A percentile compares a stretch with the other conserved stretches of the same genome.
Conservation (phyloP, 2,113 vertebrate species). For the Hippocampus mohnikei region DNA sequence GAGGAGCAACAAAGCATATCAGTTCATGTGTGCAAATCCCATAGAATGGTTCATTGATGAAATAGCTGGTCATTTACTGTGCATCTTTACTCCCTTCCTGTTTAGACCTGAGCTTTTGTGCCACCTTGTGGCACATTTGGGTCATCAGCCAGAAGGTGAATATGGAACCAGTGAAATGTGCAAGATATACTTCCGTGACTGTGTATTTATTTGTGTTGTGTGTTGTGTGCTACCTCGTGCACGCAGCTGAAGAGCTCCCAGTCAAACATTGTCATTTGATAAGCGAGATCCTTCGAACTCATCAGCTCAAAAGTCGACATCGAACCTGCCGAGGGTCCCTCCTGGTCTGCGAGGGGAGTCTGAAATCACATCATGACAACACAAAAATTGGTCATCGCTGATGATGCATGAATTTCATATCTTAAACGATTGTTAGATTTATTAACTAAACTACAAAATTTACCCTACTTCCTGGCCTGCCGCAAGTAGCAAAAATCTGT, state of each 20-base stretch:
- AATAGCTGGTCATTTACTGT: not conserved
- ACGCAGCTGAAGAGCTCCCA: slow-evolving; percentile 99
- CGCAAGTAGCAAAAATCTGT: too few relatives aligned
- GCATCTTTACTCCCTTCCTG: not conserved
- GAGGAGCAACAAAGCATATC: not conserved
- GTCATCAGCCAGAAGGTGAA: too few relatives aligned
- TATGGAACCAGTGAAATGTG: too few relatives aligned
- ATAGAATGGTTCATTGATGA: too few relatives aligned
- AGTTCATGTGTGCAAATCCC: not conserved
- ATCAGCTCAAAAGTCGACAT: slow-evolving; percentile 94
- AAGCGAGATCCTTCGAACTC: slow-evolving; percentile 96
- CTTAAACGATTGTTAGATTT: too few relatives aligned
- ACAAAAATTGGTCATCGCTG: too few relatives aligned
- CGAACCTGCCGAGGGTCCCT: slow-evolving; percentile 88
- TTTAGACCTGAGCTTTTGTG: not conserved
- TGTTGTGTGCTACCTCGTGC: slow-evolving; percentile 80
- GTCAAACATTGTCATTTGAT: slow-evolving; percentile 95
- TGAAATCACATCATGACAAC: slow-evolving; percentile 35
- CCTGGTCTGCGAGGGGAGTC: slow-evolving; percentile 90
- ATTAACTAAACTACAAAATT: too few relatives aligned
- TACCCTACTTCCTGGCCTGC: too few relatives aligned
- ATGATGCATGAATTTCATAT: too few relatives aligned
- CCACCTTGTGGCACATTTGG: too few relatives aligned
- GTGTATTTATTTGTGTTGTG: not conserved
- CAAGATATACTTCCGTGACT: not conserved